Evolutionary conservation across 2,888 invertebrate genomes (phyloP), one percentile per base, ranked within the genome.

Genomic region (Axea sp.): DNA sequence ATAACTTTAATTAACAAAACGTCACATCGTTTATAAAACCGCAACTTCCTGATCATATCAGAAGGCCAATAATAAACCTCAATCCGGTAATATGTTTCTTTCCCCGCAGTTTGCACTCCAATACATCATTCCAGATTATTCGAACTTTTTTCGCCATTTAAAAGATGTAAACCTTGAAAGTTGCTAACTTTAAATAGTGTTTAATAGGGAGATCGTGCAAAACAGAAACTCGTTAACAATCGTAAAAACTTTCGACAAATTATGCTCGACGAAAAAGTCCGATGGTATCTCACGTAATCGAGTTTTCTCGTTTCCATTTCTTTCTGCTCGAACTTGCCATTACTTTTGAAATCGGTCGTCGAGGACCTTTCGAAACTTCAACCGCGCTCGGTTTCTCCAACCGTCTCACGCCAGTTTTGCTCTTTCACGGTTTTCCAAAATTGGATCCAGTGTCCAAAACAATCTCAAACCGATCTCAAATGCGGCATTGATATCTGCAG

Each of bases 51-150:
- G 65, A 53, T 64, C 26, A 31, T 43, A 15, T 28, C 51, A 17
- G 53, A 64, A 64, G 51, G 62, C 41, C 62, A 64, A 64, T 64
- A 51, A 53, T 64, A 64, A 64, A 53, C 64, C 64, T 53, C 53
- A 64, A 53, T 53, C 51, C 33, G 33, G 4, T 41, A 51, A 64
- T 64, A 43, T 24, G 43, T 53, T 64, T 53, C 53, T 64, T 35
- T 8, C 11, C 35, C 3, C 33, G 26, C 35, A 53, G 43, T 53
- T 64, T 43, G 24, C 62, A 51, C 39, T 41, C 35, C 7, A 49
- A 47, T 62, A 17, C 62, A 49, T 62, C 49, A 49, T 30, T 30
- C 11, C 24, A 17, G 22, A 19, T 49, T 49, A 30, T 37, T 30
- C 49, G 12, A 14, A 30, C 30, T 30, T 41, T 57, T 57, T 45